Percentiles rank a stretch among this genome's conserved stretches.
Evolutionary conservation across 2,888 invertebrate species (phyloP).

Genomic region (Nomada ruficornis): DNA sequence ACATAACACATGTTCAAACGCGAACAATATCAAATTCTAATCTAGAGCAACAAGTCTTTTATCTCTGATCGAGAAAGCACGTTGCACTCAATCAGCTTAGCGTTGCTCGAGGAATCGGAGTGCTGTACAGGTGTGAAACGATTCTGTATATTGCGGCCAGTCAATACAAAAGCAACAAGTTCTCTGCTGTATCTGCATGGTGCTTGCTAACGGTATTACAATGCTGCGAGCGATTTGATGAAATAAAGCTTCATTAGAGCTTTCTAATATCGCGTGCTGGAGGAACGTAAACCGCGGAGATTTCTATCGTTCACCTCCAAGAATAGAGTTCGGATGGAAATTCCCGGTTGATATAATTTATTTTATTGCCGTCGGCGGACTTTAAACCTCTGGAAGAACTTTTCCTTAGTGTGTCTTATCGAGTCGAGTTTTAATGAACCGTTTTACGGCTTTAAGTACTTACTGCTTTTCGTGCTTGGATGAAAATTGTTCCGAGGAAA

Average conservation of each 20-base stretch:
- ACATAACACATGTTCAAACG: too few species aligned
- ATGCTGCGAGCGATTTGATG: not conserved
- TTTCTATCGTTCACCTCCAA: constrained; percentile 29
- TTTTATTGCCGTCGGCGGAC: constrained; percentile 14
- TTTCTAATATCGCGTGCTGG: constrained; percentile 30
- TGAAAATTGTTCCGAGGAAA: not conserved
- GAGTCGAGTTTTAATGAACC: constrained; percentile 24
- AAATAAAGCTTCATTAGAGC: constrained; percentile 23
- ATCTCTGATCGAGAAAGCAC: constrained; percentile 14
- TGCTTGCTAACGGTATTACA: constrained; percentile 17
- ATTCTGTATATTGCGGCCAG: constrained; percentile 1
- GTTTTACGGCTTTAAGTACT: constrained; percentile 12
- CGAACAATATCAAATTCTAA: not conserved
- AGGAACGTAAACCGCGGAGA: constrained; percentile 41
- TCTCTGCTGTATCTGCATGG: constrained; percentile 14
- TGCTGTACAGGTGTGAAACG: not conserved
- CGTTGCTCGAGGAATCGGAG: constrained; percentile 16
- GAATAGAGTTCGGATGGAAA: constrained; percentile 33
- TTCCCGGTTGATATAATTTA: constrained; percentile 20
- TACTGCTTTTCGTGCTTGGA: not conserved
- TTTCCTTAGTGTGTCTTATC: constrained; percentile 13
- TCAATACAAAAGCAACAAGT: constrained; percentile 53
- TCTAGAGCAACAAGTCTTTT: constrained; percentile 29
- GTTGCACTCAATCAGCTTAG: not conserved
- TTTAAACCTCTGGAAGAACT: not conserved